Evolutionary conservation across 1,140 invertebrate genomes (phyloP).

Genomic region (Gonioctena quinquepunctata): DNA sequence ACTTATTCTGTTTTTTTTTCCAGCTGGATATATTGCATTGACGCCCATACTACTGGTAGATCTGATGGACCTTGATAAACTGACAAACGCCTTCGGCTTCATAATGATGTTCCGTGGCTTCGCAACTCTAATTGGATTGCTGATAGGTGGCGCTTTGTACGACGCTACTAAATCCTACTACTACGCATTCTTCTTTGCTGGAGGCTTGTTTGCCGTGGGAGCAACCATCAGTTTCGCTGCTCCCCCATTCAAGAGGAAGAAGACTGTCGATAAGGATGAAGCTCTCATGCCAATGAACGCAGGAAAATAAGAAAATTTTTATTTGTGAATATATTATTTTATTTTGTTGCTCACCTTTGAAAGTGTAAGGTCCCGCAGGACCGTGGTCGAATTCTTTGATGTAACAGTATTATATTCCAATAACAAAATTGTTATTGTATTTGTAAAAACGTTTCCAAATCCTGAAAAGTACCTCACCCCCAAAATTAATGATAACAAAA

Average conservation of each 20-base stretch:
- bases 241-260: not conserved
- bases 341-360: too few species aligned
- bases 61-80: conserved; percentile 88
- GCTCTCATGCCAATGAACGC: conserved; percentile 74
- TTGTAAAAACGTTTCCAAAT: too few species aligned
- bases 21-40: conserved; percentile 95
- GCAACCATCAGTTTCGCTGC: conserved; percentile 55
- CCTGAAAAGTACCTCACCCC: too few species aligned
- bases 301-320: too few species aligned
- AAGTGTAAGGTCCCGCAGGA: too few species aligned
- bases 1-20: conserved; percentile 15
- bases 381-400: too few species aligned
- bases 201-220: conserved; percentile 83
- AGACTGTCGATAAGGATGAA: conserved; percentile 53
- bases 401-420: too few species aligned
- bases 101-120: conserved; percentile 92
- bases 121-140: conserved; percentile 84
- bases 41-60: conserved; percentile 98
- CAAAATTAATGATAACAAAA: too few species aligned
- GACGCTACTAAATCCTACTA: conserved; percentile 85
- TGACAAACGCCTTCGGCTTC: conserved; percentile 96
- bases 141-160: conserved; percentile 82
- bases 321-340: too few species aligned
- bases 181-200: conserved; percentile 91
- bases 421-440: too few species aligned